Base-by-base conservation (phyloP, 2,888 invertebrate genomes). In the Cyaniris semiargus region DNA sequence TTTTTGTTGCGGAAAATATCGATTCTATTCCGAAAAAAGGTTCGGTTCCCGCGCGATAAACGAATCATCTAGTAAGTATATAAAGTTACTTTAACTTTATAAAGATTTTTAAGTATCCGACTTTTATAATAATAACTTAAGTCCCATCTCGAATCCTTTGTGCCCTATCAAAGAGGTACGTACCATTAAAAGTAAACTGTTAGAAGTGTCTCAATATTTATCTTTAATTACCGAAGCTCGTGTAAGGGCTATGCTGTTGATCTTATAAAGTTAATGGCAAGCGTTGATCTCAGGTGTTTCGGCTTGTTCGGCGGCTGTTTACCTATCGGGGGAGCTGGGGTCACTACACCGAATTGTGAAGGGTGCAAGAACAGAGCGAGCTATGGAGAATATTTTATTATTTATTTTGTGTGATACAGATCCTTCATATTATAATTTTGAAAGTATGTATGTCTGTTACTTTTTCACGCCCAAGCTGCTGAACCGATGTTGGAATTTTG, bases 201-300 rank as follows among this genome's bases (percentile, higher is more conserved):
- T 72, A 44, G 21, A 72, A 44, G 72, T 72, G 70, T 76, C 60
- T 70, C 78, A 79, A 85, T 86, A 85, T 88, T 88, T 86, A 85
- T 84, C 83, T 88, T 87, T 86, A 86, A 87, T 87, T 87, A 86
- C 82, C 81, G 82, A 79, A 77, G 82, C 81, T 83, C 83, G 83
- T 53, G 53, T 81, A 66, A 80, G 81, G 80, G 78, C 78, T 79
- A 79, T 80, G 77, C 80, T 78, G 81, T 80, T 80, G 83, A 79
- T 81, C 83, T 84, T 84, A 83, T 79, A 80, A 80, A 79, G 81
- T 81, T 81, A 81, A 82, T 82, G 78, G 81, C 79, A 84, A 87
- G 85, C 83, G 85, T 84, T 85, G 87, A 83, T 85, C 88, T 81
- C 91, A 92, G 92, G 92, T 91, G 92, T 88, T 84, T 85, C 82